phyloP scores from a whole-genome alignment of 2,888 invertebrate species.

The Argyresthia albistria region DNA sequence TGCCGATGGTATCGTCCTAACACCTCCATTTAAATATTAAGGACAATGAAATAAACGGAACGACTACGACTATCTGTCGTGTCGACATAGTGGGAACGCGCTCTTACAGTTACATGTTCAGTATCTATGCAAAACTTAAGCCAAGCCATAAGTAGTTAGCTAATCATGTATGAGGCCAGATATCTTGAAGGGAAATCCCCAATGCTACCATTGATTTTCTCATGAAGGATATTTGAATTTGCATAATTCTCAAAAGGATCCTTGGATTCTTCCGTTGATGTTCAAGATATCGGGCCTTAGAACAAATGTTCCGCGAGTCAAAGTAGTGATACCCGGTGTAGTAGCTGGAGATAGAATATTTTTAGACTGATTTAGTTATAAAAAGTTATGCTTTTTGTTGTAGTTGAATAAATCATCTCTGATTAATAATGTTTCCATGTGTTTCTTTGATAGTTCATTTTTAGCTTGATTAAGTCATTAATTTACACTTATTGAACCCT shows the following conservation, averaged over 20 bases:
- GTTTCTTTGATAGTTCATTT: conserved; percentile 13
- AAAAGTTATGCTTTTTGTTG: conserved; percentile 71
- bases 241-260: no score
- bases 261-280: no score
- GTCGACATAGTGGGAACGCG: no score
- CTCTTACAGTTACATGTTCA: no score
- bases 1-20: no score
- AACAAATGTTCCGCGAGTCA: conserved; percentile 45
- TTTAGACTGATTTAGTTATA: conserved; percentile 72
- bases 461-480: not conserved
- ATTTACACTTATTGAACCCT: not conserved
- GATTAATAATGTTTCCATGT: conserved; percentile 27
- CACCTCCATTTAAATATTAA: no score
- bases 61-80: no score
- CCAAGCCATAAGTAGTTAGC: conserved; percentile 11
- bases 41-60: no score
- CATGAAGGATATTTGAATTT: no score
- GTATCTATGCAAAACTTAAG: no score
- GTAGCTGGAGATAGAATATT: conserved; percentile 55
- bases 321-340: conserved; percentile 41
- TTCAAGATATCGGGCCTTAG: conserved; percentile 21
- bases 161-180: conserved; percentile 23
- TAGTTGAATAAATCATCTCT: conserved; percentile 65
- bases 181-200: no score
- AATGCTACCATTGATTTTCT: no score